phyloP scores from a whole-genome alignment of 2,797 vertebrate genomes.

The Thalassophryne amazonica region DNA sequence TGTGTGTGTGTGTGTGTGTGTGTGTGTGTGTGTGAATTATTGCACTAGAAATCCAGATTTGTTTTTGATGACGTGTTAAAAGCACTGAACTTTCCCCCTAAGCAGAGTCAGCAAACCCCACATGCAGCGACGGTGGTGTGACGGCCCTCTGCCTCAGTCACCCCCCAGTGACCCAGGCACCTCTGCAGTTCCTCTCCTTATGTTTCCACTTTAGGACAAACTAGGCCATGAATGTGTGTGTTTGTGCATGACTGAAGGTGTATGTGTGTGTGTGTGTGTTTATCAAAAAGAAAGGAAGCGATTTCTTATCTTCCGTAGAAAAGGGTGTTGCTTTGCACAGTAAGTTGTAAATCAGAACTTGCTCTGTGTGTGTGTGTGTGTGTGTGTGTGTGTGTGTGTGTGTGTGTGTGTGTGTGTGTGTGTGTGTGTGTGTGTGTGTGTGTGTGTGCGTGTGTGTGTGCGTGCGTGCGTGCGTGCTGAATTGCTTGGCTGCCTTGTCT shows the following conservation, averaged over 20 bases:
- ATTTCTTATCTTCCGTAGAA: too few relatives aligned
- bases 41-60: background rate
- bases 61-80: conserved; percentile 18
- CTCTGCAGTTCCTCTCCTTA: conserved; percentile 27
- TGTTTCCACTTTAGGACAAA: conserved; percentile 42
- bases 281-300: too few relatives aligned
- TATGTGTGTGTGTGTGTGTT: too few relatives aligned
- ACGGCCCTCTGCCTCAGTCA: conserved; percentile 40
- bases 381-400: conserved; percentile 4
- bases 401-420: conserved; percentile 2
- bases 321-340: too few relatives aligned
- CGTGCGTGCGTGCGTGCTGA: conserved; percentile 26
- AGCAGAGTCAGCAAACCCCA: conserved; percentile 14
- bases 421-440: background rate
- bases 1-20: too few relatives aligned
- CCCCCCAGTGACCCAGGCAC: conserved; percentile 20
- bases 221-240: background rate
- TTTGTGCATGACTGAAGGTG: background rate
- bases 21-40: conserved; percentile 21
- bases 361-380: conserved; percentile 11
- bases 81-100: background rate
- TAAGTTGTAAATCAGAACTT: too few relatives aligned
- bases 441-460: conserved; percentile 17
- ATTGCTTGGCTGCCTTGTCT: conserved; percentile 35
- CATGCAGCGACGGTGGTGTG: conserved; percentile 22